phyloP scores from a whole-genome alignment of 1,140 invertebrate species.

The Gryllus bimaculatus region DNA sequence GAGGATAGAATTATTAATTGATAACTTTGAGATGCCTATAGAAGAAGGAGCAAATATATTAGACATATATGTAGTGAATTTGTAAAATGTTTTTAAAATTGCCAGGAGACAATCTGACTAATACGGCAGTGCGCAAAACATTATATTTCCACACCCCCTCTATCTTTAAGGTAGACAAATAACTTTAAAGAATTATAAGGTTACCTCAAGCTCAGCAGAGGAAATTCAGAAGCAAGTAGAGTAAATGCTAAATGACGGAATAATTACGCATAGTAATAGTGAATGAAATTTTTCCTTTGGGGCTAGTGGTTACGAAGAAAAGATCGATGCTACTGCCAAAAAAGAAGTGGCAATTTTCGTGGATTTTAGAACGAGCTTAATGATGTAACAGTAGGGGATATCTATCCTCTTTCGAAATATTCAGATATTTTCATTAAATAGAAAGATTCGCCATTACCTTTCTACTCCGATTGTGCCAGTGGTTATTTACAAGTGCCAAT shows the following conservation, averaged over 20 bases:
- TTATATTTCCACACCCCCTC: neutral
- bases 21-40: neutral
- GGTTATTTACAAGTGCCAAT: conserved; percentile 33
- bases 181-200: conserved; percentile 1
- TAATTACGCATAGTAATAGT: neutral
- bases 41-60: neutral
- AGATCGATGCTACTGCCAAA: neutral
- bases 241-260: conserved; percentile 5
- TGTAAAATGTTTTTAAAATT: neutral
- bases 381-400: conserved; percentile 22
- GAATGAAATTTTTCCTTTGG: too few species aligned
- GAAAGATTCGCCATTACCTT: conserved; percentile 25
- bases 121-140: conserved; percentile 7
- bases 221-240: conserved; percentile 5
- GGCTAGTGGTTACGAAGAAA: conserved; percentile 2
- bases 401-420: conserved; percentile 42
- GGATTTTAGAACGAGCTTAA: conserved; percentile 33
- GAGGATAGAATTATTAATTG: neutral
- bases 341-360: conserved; percentile 34
- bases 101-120: neutral
- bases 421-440: conserved; percentile 29
- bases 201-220: too few species aligned
- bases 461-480: conserved; percentile 34
- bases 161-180: neutral
- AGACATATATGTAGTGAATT: conserved; percentile 6